Evolutionary conservation across 2,797 vertebrate genomes (phyloP), one percentile per base, ranked within the genome.

Genomic region (Pangasius sanitwongsei): DNA sequence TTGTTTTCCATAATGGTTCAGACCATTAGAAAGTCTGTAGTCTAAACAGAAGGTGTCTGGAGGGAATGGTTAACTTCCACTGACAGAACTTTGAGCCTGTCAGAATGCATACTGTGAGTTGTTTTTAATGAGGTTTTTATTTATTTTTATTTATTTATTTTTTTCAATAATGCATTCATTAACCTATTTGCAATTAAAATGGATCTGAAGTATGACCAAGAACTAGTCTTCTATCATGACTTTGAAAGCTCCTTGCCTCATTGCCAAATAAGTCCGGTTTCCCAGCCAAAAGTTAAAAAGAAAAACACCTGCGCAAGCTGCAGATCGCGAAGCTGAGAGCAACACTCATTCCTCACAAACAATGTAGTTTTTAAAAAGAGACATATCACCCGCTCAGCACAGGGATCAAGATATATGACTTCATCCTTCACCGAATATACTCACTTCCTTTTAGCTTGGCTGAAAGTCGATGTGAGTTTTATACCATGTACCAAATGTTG

Each of bases 331-430:
- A 53, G 34, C 50, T 41, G 25, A 75, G 23, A 80, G 55, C 34
- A 70, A 34, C 63, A 41, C 83, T 90, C 59, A 69, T 50, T 86
- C 44, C 87, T 86, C 78, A 84, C 59, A 77, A 86, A 89, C 85
- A 70, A 81, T 86, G 89, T 88, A 41, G 84, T 90, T 88, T 94
- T 94, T 92, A 90, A 92, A 93, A 91, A 75, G 70, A 87, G 91
- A 92, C 90, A 89, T 90, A 91, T 92, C 77, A 89, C 91, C 87
- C 88, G 88, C 91, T 93, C 93, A 92, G 87, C 90, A 91, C 92
- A 87, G 70, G 86, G 92, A 87, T 83, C 81, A 78, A 94, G 91
- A 95, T 93, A 90, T 91, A 93, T 94, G 91, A 92, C 89, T 78
- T 87, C 75, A 90, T 89, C 92, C 89, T 61, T 92, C 92, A 89